Base-by-base conservation (phyloP, 1,140 invertebrate species). In the Sarcophaga peregrina region DNA sequence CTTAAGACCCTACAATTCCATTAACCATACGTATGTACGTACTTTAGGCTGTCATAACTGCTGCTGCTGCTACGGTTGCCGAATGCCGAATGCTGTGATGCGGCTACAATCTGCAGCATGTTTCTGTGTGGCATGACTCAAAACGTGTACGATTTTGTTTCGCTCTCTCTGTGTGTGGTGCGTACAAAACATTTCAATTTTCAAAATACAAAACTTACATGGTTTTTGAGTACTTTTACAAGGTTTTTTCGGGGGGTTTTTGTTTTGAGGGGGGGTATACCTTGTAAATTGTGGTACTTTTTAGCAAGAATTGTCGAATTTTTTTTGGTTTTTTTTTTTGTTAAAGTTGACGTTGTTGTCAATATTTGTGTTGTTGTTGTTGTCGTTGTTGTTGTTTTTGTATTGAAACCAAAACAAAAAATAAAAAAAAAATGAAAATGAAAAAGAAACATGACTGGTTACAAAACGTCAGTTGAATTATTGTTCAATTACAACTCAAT, bases 401-500 rank as follows among this genome's bases (percentile, higher is more conserved):
- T 50, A 6, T 76, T 45, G 15, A 50, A 50, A 3, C 11, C 11
- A 46, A 9, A 48, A 48, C 20, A 15, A 17, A 48, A 48, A 17
- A 48, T 20, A 50, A 15, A 17, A 17, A 15, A 9, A 52, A 52
- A 17, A 76, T n/a, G n/a, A n/a, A n/a, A n/a, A n/a, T n/a, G n/a
- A n/a, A n/a, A n/a, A n/a, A n/a, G n/a, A 17, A 78, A 78, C 75
- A 78, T 78, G 75, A 52, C 20, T 78, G 50, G 20, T 52, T 20
- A 52, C 75, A 78, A 78, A 78, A 78, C 75, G 75, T 78, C 75
- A 78, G 47, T 78, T 78, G 37, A 47, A 78, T 78, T 52, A 78
- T 78, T 78, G 75, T 78, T 78, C 75, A 78, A 78, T 78, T 78
- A 78, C 75, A 78, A 78, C 75, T 78, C 75, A 78, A 78, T 78